Conservation (phyloP, 2,888 invertebrate genomes). For the Apamea monoglypha region DNA sequence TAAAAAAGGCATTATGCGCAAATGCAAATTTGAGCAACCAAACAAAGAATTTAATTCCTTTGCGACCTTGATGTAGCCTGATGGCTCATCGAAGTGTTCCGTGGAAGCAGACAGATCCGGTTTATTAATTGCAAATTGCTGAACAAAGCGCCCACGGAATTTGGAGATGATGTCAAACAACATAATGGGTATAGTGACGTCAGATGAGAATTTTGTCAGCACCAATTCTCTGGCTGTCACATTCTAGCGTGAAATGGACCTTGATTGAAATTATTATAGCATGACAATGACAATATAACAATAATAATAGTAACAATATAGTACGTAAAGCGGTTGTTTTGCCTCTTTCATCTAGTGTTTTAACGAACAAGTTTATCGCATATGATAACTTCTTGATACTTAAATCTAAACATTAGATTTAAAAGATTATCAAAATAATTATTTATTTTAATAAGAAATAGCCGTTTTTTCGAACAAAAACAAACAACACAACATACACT, state of each 20-base stretch:
- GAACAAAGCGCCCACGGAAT: conserved; percentile 55
- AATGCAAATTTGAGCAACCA: conserved; percentile 60
- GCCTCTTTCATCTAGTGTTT: neutral
- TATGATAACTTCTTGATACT: neutral
- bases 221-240: conserved; percentile 40
- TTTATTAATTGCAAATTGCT: conserved; percentile 62
- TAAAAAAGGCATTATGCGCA: conserved; percentile 46
- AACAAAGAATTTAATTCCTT: conserved; percentile 63
- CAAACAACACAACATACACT: too few species aligned
- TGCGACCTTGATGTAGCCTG: conserved; percentile 55
- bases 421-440: neutral
- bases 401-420: neutral
- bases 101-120: conserved; percentile 58
- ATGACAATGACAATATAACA: neutral
- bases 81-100: conserved; percentile 60
- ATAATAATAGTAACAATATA: neutral
- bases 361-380: neutral
- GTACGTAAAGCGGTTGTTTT: neutral
- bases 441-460: too few species aligned
- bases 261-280: conserved; percentile 23
- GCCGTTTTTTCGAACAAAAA: neutral
- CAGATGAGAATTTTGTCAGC: conserved; percentile 40
- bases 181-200: conserved; percentile 54
- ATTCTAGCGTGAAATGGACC: conserved; percentile 31
- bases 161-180: conserved; percentile 63